Evolutionary conservation across 2,797 vertebrate genomes (phyloP).

Genomic region (Tragelaphus eurycerus): DNA sequence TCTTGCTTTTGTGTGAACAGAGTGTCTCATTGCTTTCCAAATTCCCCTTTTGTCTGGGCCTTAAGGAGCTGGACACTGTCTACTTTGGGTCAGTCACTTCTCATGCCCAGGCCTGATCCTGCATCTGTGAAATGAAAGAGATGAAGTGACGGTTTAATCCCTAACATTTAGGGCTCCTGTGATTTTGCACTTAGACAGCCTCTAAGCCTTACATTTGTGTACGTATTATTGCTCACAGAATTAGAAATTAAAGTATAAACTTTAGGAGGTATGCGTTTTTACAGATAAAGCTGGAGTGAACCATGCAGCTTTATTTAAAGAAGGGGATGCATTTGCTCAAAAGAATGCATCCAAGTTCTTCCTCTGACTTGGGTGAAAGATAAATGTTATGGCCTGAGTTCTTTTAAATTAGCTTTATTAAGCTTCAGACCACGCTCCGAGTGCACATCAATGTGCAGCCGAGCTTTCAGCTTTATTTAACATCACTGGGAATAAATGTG

Average conservation of each 20-base stretch:
- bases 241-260: not conserved
- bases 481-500: conserved; percentile 52
- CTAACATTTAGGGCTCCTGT: not conserved
- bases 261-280: not conserved
- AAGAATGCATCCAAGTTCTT: conserved; percentile 40
- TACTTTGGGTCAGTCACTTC: not conserved
- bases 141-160: not conserved
- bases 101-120: not conserved
- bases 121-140: not conserved
- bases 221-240: not conserved
- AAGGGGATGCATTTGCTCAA: conserved; percentile 41
- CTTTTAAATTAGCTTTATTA: conserved; percentile 61
- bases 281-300: not conserved
- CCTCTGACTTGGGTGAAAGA: conserved; percentile 67
- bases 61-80: not conserved
- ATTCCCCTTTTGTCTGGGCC: not conserved
- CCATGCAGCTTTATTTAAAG: not conserved
- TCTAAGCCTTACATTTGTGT: not conserved
- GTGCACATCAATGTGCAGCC: conserved; percentile 35
- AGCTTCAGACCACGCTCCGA: not conserved
- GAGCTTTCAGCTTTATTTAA: conserved; percentile 65
- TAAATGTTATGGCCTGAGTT: conserved; percentile 39
- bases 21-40: not conserved
- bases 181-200: not conserved
- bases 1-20: not conserved